phyloP scores from a whole-genome alignment of 2,113 vertebrate species.

The Myocastor coypus region DNA sequence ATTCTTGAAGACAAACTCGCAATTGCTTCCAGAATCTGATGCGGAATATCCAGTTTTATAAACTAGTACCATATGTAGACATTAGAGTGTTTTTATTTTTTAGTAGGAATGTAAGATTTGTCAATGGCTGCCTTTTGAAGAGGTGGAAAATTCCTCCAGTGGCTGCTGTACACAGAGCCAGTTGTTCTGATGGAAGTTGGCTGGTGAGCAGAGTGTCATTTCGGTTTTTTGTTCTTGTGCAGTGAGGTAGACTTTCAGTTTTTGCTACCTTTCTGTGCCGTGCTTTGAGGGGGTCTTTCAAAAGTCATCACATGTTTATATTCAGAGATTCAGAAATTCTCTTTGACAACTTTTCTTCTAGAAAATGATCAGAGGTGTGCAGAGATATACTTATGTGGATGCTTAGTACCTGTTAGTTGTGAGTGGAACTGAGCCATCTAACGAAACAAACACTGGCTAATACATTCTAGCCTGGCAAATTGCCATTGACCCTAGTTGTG shows the following conservation, averaged over 20 bases:
- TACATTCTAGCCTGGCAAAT: not conserved
- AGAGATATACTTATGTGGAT: not conserved
- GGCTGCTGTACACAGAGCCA: not conserved
- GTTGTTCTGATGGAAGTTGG: not conserved
- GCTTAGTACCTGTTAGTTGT: not conserved
- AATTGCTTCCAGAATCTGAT: not conserved
- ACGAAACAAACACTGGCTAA: not conserved
- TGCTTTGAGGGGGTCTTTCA: not conserved
- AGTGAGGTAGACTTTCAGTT: not conserved
- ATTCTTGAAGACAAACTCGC: not conserved
- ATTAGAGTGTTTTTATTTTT: not conserved
- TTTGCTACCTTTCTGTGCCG: not conserved
- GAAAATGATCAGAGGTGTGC: not conserved
- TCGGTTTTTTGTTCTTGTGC: not conserved
- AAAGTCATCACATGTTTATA: not conserved
- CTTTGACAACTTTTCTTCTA: not conserved
- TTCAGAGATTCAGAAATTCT: not conserved
- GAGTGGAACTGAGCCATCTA: not conserved
- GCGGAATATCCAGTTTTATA: not conserved
- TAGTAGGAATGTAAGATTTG: constrained; percentile 1
- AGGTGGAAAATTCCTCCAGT: not conserved
- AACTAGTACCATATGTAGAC: not conserved
- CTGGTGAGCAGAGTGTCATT: not conserved
- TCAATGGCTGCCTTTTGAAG: not conserved
- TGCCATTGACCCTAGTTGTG: not conserved